phyloP scores from a whole-genome alignment of 2,888 invertebrate genomes.

The Acanthococcus lagerstroemiae region DNA sequence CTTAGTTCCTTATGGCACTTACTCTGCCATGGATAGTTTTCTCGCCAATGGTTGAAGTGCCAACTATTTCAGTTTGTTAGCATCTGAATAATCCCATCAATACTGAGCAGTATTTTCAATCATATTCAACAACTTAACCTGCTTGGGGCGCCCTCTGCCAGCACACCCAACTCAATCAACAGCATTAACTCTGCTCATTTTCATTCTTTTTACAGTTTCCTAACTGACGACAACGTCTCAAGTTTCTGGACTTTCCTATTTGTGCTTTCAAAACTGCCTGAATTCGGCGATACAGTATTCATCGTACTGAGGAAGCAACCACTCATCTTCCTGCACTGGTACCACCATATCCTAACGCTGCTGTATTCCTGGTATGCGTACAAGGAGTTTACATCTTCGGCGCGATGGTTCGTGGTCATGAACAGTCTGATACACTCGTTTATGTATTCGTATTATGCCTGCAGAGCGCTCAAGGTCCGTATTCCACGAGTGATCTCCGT shows the following conservation, averaged over 20 bases:
- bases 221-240: slow-evolving; percentile 80
- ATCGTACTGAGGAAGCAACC: slow-evolving; percentile 87
- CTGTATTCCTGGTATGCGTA: slow-evolving; percentile 90
- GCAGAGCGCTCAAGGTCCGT: slow-evolving; percentile 72
- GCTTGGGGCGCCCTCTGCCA: neutral
- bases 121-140: too few relatives aligned
- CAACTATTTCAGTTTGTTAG: too few relatives aligned
- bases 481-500: slow-evolving; percentile 78
- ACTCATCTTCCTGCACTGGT: slow-evolving; percentile 91
- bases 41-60: too few relatives aligned
- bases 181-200: too few relatives aligned
- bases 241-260: slow-evolving; percentile 98
- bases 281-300: slow-evolving; percentile 91
- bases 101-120: too few relatives aligned
- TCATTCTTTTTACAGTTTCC: slow-evolving; percentile 56
- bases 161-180: neutral
- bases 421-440: slow-evolving; percentile 84
- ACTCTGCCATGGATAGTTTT: too few relatives aligned
- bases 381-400: slow-evolving; percentile 78
- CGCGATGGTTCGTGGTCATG: slow-evolving; percentile 89
- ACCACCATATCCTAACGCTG: slow-evolving; percentile 90
- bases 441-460: slow-evolving; percentile 86
- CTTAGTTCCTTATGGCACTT: too few relatives aligned
- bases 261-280: slow-evolving; percentile 90
- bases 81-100: too few relatives aligned